Percentiles rank a stretch among this genome's conserved stretches.
Evolutionary conservation across 2,113 vertebrate genomes (phyloP).

Genomic region (Myiozetetes cayanensis): DNA sequence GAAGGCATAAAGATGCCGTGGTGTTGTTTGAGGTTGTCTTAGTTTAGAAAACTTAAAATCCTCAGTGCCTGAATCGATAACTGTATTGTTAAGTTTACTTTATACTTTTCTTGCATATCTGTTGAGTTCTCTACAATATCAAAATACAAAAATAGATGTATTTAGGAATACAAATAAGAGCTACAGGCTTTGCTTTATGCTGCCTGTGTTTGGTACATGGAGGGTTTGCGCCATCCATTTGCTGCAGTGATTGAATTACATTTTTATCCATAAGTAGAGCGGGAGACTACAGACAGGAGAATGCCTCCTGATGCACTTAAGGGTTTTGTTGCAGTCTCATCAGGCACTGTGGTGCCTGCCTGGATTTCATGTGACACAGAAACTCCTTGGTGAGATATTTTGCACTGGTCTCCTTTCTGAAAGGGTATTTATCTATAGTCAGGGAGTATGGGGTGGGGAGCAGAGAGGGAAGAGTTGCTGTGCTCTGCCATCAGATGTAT

Average conservation of each 20-base stretch:
- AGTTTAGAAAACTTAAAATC: neutral
- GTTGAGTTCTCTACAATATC: neutral
- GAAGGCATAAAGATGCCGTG: neutral
- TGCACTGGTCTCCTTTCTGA: slow-evolving; percentile 28
- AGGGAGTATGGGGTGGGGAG: neutral
- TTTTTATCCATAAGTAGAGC: slow-evolving; percentile 69
- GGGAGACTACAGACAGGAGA: slow-evolving; percentile 54
- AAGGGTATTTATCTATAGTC: slow-evolving; percentile 13
- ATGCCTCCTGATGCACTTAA: slow-evolving; percentile 70
- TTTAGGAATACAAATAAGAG: neutral
- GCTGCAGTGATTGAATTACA: slow-evolving; percentile 75
- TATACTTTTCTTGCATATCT: neutral
- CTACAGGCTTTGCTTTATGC: slow-evolving; percentile 8
- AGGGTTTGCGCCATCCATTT: slow-evolving; percentile 64
- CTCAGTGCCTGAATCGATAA: neutral
- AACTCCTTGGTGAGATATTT: slow-evolving; percentile 47
- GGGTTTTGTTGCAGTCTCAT: slow-evolving; percentile 72
- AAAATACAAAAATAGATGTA: neutral
- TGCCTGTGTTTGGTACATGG: neutral
- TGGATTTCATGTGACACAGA: slow-evolving; percentile 62
- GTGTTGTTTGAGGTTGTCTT: neutral
- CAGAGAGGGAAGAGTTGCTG: neutral
- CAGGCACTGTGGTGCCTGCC: slow-evolving; percentile 70
- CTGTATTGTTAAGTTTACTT: neutral
- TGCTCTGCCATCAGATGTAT: neutral